phyloP scores from a whole-genome alignment of 2,113 vertebrate species.

The Bos indicus region DNA sequence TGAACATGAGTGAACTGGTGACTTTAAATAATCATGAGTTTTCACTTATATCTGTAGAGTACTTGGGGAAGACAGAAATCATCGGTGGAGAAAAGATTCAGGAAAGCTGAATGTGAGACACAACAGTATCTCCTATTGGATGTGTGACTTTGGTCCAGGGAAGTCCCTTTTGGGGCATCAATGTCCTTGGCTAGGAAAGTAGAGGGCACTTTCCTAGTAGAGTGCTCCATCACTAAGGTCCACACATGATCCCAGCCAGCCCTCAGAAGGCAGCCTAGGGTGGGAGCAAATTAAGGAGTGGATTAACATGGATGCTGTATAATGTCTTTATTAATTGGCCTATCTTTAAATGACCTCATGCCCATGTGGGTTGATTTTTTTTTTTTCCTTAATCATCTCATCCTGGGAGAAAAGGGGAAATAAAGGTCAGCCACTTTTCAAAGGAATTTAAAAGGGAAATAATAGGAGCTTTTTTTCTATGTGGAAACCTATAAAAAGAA shows the following conservation, averaged over 20 bases:
- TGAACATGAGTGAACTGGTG: neutral
- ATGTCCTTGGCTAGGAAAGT: neutral
- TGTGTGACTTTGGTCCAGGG: neutral
- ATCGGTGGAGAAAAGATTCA: neutral
- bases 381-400: neutral
- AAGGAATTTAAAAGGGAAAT: slow-evolving; percentile 16
- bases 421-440: slow-evolving; percentile 29
- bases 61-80: neutral
- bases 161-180: neutral
- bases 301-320: neutral
- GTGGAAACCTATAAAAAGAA: slow-evolving; percentile 10
- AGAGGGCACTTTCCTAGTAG: neutral
- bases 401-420: slow-evolving; percentile 8
- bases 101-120: neutral
- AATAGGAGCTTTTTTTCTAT: neutral
- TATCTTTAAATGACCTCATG: neutral
- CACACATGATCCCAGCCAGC: neutral
- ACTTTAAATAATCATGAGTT: neutral
- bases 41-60: neutral
- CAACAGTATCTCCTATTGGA: neutral
- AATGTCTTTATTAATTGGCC: neutral
- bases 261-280: neutral
- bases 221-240: neutral
- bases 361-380: neutral
- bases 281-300: neutral